phyloP scores from a whole-genome alignment of 1,140 invertebrate species.

The Lepidurus apus region DNA sequence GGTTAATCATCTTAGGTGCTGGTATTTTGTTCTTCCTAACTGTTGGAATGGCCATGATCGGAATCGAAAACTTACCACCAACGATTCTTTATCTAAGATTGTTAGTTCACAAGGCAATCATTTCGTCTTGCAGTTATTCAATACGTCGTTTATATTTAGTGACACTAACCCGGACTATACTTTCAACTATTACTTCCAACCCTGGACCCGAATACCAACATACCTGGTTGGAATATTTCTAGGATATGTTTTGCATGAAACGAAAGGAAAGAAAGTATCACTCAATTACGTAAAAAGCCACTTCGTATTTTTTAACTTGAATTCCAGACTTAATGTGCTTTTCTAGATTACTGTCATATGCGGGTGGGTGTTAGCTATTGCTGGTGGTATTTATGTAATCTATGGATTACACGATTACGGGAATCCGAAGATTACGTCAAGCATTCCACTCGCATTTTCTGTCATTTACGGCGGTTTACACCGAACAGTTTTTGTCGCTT shows the following conservation, averaged over 20 bases:
- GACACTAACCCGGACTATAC: neutral
- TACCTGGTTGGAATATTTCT: slow-evolving; percentile 32
- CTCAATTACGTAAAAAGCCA: neutral
- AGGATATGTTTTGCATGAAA: slow-evolving; percentile 29
- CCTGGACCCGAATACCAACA: slow-evolving; percentile 29
- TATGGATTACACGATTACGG: slow-evolving; percentile 12
- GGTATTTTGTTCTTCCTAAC: neutral
- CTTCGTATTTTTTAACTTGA: no score
- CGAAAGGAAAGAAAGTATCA: slow-evolving; percentile 1
- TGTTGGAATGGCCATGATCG: neutral
- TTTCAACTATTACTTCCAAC: slow-evolving; percentile 29
- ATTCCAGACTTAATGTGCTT: no score
- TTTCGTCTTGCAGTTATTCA: neutral
- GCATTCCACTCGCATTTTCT: slow-evolving; percentile 52
- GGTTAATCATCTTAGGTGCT: neutral
- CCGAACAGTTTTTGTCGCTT: slow-evolving; percentile 44
- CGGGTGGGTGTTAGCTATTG: neutral
- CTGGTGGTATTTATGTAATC: neutral
- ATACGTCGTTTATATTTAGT: neutral
- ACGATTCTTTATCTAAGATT: neutral
- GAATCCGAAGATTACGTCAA: slow-evolving; percentile 46
- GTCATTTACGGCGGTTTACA: slow-evolving; percentile 46
- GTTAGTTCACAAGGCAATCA: neutral
- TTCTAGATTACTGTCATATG: neutral
- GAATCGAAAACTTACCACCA: neutral